Conservation (phyloP, 1,140 invertebrate genomes). For the Trachymyrmex septentrionalis region DNA sequence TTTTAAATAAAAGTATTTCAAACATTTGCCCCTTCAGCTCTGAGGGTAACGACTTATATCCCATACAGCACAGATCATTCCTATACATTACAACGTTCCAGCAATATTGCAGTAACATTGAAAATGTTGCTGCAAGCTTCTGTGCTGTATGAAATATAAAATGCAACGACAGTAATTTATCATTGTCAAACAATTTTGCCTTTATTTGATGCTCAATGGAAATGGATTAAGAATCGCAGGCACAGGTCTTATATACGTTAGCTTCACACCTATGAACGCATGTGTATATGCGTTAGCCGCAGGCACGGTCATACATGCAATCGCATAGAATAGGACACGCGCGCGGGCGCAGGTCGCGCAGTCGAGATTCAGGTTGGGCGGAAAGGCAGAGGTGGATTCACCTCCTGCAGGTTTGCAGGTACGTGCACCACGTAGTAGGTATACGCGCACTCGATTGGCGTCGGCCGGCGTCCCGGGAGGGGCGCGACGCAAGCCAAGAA, state of each 20-base stretch:
- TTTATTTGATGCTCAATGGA: neutral
- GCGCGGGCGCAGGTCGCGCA: conserved; percentile 43
- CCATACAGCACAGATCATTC: too few species aligned
- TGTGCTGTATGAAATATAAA: neutral
- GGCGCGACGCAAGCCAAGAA: conserved; percentile 81
- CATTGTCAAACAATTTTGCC: neutral
- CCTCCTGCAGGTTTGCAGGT: conserved; percentile 68
- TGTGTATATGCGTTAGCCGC: neutral
- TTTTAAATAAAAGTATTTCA: too few species aligned
- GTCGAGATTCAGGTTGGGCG: conserved; percentile 67
- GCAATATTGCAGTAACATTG: too few species aligned
- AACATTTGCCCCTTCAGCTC: too few species aligned
- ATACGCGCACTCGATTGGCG: conserved; percentile 83
- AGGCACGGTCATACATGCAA: neutral
- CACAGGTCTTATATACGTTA: neutral
- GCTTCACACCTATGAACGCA: neutral
- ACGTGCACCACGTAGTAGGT: conserved; percentile 75
- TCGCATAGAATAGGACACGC: neutral
- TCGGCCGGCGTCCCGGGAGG: conserved; percentile 80
- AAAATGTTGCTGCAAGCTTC: too few species aligned
- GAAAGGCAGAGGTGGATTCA: conserved; percentile 68
- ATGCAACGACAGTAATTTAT: neutral
- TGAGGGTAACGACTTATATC: too few species aligned
- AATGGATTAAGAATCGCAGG: conserved; percentile 11
- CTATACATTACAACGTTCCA: too few species aligned